These are phyloP conservation scores for Drosophila ohnishii DNA, from an alignment of 1,140 invertebrate genomes.

Conservation along the genomic window DNA sequence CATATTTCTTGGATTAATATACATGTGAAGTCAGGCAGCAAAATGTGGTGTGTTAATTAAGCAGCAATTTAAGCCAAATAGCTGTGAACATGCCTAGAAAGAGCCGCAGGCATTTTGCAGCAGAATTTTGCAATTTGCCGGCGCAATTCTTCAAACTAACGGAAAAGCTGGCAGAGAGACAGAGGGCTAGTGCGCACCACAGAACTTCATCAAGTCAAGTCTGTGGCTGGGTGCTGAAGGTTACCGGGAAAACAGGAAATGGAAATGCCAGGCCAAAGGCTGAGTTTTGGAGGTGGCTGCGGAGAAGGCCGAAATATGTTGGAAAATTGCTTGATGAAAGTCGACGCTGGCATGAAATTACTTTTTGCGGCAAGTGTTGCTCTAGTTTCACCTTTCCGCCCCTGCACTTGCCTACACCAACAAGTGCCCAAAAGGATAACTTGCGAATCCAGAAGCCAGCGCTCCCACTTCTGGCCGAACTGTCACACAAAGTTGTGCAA, in stretches of 20 bases:
- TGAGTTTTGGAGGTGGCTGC: conserved; percentile 5
- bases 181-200: conserved; percentile 28
- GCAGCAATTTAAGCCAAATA: conserved; percentile 31
- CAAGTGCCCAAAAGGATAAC: conserved; percentile 44
- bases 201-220: conserved; percentile 64
- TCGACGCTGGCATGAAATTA: conserved; percentile 62
- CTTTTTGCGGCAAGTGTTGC: conserved; percentile 56
- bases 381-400: conserved; percentile 27
- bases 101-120: conserved; percentile 47
- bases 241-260: conserved; percentile 49
- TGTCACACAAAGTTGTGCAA: conserved; percentile 40
- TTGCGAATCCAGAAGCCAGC: conserved; percentile 9
- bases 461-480: conserved; percentile 24
- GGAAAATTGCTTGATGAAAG: conserved; percentile 58
- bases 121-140: conserved; percentile 54
- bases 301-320: conserved; percentile 54
- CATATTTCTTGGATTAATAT: conserved; percentile 3
- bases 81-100: conserved; percentile 17
- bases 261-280: conserved; percentile 30
- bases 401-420: conserved; percentile 34
- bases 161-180: conserved; percentile 7
- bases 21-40: conserved; percentile 2
- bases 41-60: conserved; percentile 54
- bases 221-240: conserved; percentile 20
- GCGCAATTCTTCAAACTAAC: conserved; percentile 42